Percentiles rank a stretch among this genome's conserved stretches.
Evolutionary conservation across 2,113 vertebrate species (phyloP).

Genomic region (Pseudois nayaur): DNA sequence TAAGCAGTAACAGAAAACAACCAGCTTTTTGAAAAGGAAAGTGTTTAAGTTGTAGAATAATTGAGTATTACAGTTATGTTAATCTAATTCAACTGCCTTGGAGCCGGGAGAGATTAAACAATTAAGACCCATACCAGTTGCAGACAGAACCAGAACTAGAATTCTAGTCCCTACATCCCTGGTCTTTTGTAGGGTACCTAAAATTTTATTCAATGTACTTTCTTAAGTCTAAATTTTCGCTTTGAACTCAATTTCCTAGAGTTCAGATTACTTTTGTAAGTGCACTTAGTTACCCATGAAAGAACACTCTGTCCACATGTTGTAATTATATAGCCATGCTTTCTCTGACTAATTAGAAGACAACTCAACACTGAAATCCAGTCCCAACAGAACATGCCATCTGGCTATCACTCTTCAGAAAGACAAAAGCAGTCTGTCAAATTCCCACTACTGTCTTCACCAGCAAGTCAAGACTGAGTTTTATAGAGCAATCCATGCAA

Average conservation of each 20-base stretch:
- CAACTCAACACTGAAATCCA: slow-evolving; percentile 22
- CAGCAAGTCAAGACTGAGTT: not conserved
- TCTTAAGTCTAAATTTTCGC: not conserved
- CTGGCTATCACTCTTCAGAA: not conserved
- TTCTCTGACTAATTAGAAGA: not conserved
- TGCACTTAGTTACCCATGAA: not conserved
- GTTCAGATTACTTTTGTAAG: slow-evolving; percentile 6
- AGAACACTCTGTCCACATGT: not conserved
- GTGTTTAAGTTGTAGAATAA: slow-evolving; percentile 1
- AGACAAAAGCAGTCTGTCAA: not conserved
- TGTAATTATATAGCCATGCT: not conserved
- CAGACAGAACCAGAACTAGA: not conserved
- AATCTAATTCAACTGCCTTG: not conserved
- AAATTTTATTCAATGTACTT: not conserved
- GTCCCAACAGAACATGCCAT: not conserved
- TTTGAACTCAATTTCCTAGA: slow-evolving; percentile 7
- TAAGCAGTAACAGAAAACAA: not conserved
- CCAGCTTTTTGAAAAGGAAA: not conserved
- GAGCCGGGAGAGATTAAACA: not conserved
- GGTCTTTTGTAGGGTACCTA: not conserved
- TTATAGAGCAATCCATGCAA: not conserved
- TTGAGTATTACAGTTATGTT: not conserved
- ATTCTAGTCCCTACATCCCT: not conserved
- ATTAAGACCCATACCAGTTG: not conserved
- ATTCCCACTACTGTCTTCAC: not conserved